Evolutionary conservation across 2,888 invertebrate species (phyloP).

Genomic region (Orthosia incerta): DNA sequence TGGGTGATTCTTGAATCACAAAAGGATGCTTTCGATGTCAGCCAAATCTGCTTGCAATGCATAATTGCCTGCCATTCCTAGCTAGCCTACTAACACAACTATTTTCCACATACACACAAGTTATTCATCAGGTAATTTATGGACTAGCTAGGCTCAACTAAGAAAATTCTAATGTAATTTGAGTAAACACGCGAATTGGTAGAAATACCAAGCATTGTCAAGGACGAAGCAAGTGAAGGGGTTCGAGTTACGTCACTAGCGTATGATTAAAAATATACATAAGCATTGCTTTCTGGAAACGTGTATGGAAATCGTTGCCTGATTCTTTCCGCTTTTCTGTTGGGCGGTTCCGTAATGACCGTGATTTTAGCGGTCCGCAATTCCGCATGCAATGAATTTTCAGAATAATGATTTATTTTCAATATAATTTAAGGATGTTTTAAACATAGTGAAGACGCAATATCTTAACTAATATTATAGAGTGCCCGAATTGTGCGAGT

Average conservation of each 20-base stretch:
- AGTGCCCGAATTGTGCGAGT: no score
- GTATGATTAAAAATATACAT: conserved; percentile 21
- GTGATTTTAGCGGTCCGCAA: neutral
- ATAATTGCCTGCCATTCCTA: neutral
- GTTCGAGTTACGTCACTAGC: conserved; percentile 47
- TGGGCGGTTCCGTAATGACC: no score
- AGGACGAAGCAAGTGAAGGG: conserved; percentile 58
- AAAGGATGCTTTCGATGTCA: neutral
- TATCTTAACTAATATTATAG: no score
- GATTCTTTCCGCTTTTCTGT: conserved; percentile 13
- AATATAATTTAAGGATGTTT: neutral
- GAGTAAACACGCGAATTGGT: conserved; percentile 70
- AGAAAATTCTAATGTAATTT: conserved; percentile 70
- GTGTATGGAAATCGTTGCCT: conserved; percentile 8
- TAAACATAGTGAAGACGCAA: neutral
- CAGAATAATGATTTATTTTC: neutral
- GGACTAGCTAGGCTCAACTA: conserved; percentile 42
- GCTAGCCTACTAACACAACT: neutral
- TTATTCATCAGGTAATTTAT: conserved; percentile 54
- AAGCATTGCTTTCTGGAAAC: conserved; percentile 5
- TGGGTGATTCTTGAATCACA: no score
- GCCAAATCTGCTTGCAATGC: neutral
- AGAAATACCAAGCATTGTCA: conserved; percentile 62
- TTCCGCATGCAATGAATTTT: neutral
- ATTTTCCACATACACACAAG: conserved; percentile 46